Evolutionary conservation across 2,797 vertebrate species (phyloP), one percentile per base, ranked within the genome.

Genomic region (Acrocephalus scirpaceus): DNA sequence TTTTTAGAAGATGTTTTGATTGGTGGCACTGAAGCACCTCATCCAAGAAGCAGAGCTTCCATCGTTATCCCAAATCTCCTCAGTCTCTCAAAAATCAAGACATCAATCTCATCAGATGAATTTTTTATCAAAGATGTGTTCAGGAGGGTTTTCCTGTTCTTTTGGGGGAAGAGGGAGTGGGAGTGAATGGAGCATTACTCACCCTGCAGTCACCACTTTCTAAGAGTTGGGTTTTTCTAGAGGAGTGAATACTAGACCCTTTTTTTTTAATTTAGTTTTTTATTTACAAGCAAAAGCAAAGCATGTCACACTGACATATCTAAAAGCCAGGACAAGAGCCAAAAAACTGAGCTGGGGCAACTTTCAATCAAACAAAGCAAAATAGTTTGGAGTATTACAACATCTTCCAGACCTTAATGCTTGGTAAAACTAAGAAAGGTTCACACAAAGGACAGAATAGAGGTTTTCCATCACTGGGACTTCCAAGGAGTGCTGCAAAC

Each of bases 1-100:
- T 91, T 95, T 95, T 95, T 88, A 93, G 60, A 70, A 11, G 54
- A 80, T 81, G 38, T 80, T 93, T 74, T 83, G 74, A 91, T 62
- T 82, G 86, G 95, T 77, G 90, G 86, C 79, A 81, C 2, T 48
- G 85, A 90, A 79, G 69, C n/a, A 66, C 12, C 69, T 91, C 27
- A 19, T 36, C 48, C 32, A 61, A 64, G 78, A 67, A 86, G 78
- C 32, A 74, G 53, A 85, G 57, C 61, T 80, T 58, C 79, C 86
- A 90, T 22, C 34, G 0, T 50, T 57, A 83, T 23, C 82, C 79
- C 57, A 47, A 12, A 57, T 38, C 67, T 82, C 92, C 85, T 79
- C 83, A 56, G n/a, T 25, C 82, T 71, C 83, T 91, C 77, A 66
- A 40, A 66, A 76, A 57, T 21, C 20, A 16, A 2, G 8, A 29